Percentiles rank a stretch among this genome's conserved stretches.
Evolutionary conservation across 1,140 invertebrate species (phyloP).

Genomic region (Drosophila repleta): DNA sequence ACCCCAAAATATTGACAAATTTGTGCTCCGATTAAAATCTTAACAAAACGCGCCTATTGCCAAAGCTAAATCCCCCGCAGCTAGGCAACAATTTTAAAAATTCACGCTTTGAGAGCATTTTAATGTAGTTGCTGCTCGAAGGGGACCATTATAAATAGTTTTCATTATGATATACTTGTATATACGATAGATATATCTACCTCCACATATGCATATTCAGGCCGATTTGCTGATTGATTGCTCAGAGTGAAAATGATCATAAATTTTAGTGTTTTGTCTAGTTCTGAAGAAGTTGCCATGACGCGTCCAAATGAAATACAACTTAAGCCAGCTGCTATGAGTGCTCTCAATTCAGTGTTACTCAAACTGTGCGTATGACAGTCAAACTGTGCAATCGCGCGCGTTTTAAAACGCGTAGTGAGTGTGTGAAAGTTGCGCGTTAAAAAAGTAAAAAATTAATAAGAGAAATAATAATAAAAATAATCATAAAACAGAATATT

Average conservation of each 20-base stretch:
- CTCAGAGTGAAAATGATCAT: constrained; percentile 67
- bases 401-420: background rate
- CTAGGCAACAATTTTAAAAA: constrained; percentile 50
- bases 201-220: constrained; percentile 25
- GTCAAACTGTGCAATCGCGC: constrained; percentile 1
- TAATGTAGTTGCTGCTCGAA: constrained; percentile 44
- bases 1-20: constrained; percentile 68
- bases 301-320: constrained; percentile 26
- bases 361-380: background rate
- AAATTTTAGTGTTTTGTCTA: constrained; percentile 46
- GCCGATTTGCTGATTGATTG: constrained; percentile 71
- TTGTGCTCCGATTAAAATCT: constrained; percentile 73
- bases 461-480: no score
- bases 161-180: constrained; percentile 39
- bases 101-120: constrained; percentile 63
- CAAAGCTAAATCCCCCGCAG: constrained; percentile 21
- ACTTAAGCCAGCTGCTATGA: constrained; percentile 22
- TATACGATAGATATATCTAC: constrained; percentile 20
- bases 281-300: constrained; percentile 32
- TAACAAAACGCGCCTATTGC: constrained; percentile 17
- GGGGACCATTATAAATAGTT: constrained; percentile 61
- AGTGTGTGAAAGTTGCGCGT: no score
- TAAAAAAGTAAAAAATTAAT: no score
- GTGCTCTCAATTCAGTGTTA: background rate
- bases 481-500: no score